These are phyloP conservation scores for Nasalis larvatus DNA, from an alignment of 2,113 vertebrate genomes.

Conservation along the genomic window DNA sequence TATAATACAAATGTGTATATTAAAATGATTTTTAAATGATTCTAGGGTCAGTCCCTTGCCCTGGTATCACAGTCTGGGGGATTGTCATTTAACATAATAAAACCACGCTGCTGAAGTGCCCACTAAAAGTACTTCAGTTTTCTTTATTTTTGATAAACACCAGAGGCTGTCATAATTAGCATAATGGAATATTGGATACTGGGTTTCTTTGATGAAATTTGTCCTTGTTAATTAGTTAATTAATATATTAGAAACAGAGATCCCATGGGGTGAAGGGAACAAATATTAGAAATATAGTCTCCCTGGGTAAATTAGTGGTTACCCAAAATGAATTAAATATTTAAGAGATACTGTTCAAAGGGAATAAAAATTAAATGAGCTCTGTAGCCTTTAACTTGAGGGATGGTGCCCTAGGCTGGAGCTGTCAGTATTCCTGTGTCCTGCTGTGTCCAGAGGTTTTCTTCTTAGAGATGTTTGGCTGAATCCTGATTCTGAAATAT, in stretches of 20 bases:
- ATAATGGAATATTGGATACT: not conserved
- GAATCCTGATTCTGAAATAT: not conserved
- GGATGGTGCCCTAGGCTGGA: not conserved
- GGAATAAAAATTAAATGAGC: not conserved
- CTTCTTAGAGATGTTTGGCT: not conserved
- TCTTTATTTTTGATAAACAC: not conserved
- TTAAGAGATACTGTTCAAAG: not conserved
- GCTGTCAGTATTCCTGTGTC: not conserved
- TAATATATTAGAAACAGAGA: too few relatives aligned
- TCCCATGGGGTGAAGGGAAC: too few relatives aligned
- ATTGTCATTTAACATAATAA: not conserved
- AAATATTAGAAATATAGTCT: not conserved
- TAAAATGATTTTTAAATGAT: not conserved
- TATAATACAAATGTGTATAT: not conserved
- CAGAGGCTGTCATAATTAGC: not conserved
- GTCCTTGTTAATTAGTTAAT: not conserved
- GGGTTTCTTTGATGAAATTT: not conserved
- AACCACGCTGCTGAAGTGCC: not conserved
- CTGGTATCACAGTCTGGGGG: not conserved
- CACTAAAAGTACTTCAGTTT: not conserved
- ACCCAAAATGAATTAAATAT: not conserved
- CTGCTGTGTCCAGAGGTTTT: not conserved
- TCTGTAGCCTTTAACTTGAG: not conserved
- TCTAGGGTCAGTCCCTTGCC: not conserved
- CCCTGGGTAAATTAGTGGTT: not conserved